Base-by-base conservation (phyloP, 2,888 invertebrate species). In the Galeruca laticollis region DNA sequence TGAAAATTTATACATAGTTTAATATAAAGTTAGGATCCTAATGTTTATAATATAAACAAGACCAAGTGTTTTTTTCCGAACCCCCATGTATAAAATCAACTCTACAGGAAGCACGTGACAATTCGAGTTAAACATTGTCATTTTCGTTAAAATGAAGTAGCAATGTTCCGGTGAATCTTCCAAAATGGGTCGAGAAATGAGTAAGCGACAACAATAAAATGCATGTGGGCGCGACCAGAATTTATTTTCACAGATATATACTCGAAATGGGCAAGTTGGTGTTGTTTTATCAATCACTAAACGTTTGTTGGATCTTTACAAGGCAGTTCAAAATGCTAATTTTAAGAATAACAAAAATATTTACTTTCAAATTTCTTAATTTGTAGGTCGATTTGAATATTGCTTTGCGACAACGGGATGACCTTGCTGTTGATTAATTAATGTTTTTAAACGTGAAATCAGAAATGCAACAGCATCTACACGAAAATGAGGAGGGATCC, bases 111-210 rank as follows among this genome's bases (percentile, higher is more conserved):
- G 3, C 26, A 26, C 26, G 26, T 26, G 4, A 26, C 26, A 6
- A 26, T 26, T 6, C 26, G 26, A 26, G 37, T 37, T 37, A 11
- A 37, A 18, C 9, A 47, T 15, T 18, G 15, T 47, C 47, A 0
- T 10, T 18, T 8, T 18, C 8, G 1, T 18, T 47, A 8, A n/a
- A 40, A 40, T n/a, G 40, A n/a, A 40, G 5, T n/a, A 40, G 5
- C 47, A 18, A 47, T 18, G 47, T 47, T 47, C 47, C 47, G 47
- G 47, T 15, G 8, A 47, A 15, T 47, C 47, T 47, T 47, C 47
- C 47, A 47, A 47, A 47, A 47, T 18, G 9, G 47, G 18, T 47
- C 47, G 15, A 47, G 18, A 47, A 47, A 47, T 47, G 47, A 47
- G 5, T 47, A 47, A 47, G 47, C 47, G 47, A 18, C 47, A 47